Base-by-base conservation (phyloP, 2,797 vertebrate species). In the Perodicticus potto region DNA sequence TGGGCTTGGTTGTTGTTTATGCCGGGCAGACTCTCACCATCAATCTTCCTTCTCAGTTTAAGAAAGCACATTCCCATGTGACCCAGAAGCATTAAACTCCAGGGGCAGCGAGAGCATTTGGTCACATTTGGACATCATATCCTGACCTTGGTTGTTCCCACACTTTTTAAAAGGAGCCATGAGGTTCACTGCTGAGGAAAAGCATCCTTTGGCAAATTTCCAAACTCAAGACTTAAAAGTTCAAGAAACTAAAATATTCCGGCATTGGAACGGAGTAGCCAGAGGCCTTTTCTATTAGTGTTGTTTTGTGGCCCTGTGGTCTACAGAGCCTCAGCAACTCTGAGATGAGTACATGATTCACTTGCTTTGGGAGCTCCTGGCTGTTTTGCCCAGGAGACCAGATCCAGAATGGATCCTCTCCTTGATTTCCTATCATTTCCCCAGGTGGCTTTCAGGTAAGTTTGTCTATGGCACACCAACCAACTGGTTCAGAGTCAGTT, bases 101-200 rank as follows among this genome's bases (percentile, higher is more conserved):
- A 61, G 55, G 29, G 25, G 12, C 32, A 86, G 61, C 20, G 43
- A 89, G 63, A 82, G 63, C 77, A 82, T 22, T 43, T 19, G 34
- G 29, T 43, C 45, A 22, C 40, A 53, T 37, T 78, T 19, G 6
- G 70, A 69, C 34, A 80, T 32, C 37, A 32, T 27, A 65, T n/a
- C 67, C 81, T 92, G 72, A 96, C 40, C 29, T 59, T 84, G 59
- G 65, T 37, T 89, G 55, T 85, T 85, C 45, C 34, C 22, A 90
- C 3, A 12, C 55, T 87, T 86, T 92, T 53, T 73, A 72, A 89
- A 92, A 92, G n/a, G n/a, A 90, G 65, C 25, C 94, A 55, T 13
- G 40, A 78, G 3, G 77, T n/a, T 89, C 27, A 19, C 17, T 20
- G 7, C 34, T 63, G 88, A 91, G 27, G 13, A 74, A 88, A 93